phyloP scores from a whole-genome alignment of 2,888 invertebrate genomes.

The Eupithecia inturbata region DNA sequence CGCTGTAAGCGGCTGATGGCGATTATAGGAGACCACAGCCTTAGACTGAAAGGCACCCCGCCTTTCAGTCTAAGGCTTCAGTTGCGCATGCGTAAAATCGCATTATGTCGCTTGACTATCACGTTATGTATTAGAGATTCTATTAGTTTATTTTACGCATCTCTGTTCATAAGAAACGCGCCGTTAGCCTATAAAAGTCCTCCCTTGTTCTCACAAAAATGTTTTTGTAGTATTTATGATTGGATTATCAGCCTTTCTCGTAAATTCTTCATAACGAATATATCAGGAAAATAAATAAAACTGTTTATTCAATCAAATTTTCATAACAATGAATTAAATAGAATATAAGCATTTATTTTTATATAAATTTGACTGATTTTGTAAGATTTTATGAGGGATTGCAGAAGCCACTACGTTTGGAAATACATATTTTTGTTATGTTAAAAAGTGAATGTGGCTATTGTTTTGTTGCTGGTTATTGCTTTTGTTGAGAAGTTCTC shows the following conservation, averaged over 20 bases:
- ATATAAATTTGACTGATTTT: slow-evolving; percentile 26
- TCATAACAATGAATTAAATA: slow-evolving; percentile 2
- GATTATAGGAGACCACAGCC: no score
- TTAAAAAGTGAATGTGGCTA: not conserved
- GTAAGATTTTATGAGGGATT: slow-evolving; percentile 14
- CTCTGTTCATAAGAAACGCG: not conserved
- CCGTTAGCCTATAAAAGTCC: not conserved
- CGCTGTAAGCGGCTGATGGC: no score
- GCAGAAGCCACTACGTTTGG: not conserved
- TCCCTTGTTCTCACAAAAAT: not conserved
- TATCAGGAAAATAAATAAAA: not conserved
- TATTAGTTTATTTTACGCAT: not conserved
- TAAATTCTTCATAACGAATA: not conserved
- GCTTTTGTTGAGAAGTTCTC: not conserved
- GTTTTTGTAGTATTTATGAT: not conserved
- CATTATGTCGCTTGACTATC: not conserved
- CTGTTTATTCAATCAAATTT: not conserved
- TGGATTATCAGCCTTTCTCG: not conserved
- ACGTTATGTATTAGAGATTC: not conserved
- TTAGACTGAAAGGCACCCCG: no score
- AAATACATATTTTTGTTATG: not conserved
- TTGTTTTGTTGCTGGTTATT: not conserved
- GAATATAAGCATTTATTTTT: slow-evolving; percentile 23
- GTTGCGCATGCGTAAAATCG: not conserved
- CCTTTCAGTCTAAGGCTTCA: no score